Conservation (phyloP, 1,140 invertebrate genomes). For the Manduca sexta region DNA sequence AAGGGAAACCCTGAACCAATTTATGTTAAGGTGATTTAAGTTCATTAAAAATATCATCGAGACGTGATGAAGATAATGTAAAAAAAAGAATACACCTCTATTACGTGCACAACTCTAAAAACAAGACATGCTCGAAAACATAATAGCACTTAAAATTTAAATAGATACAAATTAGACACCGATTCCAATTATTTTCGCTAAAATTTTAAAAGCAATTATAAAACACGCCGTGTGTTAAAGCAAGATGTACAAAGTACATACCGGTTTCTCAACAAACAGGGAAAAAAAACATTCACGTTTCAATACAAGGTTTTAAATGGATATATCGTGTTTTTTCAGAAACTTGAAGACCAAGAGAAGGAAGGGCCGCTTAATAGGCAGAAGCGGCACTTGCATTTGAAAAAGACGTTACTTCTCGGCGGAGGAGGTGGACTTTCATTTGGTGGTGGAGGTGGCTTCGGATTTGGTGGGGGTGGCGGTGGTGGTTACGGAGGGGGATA, state of each 20-base stretch:
- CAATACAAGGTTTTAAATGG: neutral
- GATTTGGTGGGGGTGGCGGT: slow-evolving; percentile 4
- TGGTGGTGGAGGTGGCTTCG: slow-evolving; percentile 11
- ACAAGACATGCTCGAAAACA: too few species aligned
- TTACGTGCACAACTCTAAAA: too few species aligned
- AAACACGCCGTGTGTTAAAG: too few species aligned
- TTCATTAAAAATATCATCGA: too few species aligned
- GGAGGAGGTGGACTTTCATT: slow-evolving; percentile 24
- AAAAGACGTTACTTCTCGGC: slow-evolving; percentile 17
- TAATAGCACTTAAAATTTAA: too few species aligned
- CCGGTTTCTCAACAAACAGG: too few species aligned
- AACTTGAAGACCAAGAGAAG: slow-evolving; percentile 51
- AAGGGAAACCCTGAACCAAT: slow-evolving; percentile 47
- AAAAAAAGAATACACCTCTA: too few species aligned
- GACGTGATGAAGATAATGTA: too few species aligned
- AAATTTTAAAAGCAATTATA: too few species aligned
- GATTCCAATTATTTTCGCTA: too few species aligned
- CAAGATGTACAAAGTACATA: too few species aligned
- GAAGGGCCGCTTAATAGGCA: slow-evolving; percentile 30
- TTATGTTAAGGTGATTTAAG: slow-evolving; percentile 53
- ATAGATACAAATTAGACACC: too few species aligned
- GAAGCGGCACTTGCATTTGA: slow-evolving; percentile 33
- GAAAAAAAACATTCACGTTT: neutral
- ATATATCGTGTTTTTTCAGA: slow-evolving; percentile 32
- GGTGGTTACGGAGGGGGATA: slow-evolving; percentile 3